Evolutionary conservation across 2,888 invertebrate genomes (phyloP).

Genomic region (Ernsta delagoae): DNA sequence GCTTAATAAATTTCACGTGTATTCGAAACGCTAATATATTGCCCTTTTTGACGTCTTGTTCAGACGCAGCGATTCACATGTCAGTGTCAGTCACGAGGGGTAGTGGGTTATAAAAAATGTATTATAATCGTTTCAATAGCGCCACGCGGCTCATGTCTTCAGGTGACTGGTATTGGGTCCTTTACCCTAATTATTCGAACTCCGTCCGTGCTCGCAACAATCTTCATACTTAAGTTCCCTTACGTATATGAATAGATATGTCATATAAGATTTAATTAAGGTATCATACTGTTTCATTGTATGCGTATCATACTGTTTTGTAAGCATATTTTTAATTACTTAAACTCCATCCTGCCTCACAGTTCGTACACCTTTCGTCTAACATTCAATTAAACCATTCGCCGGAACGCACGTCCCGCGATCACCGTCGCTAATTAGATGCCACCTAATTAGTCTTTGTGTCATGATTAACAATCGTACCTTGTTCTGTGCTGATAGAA

Average conservation of each 20-base stretch:
- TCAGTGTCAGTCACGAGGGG: conserved; percentile 58
- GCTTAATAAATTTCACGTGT: conserved; percentile 77
- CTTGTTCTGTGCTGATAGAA: background rate
- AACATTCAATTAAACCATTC: conserved; percentile 4
- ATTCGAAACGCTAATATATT: conserved; percentile 59
- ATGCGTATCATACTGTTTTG: too few species aligned
- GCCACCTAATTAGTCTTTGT: conserved; percentile 5
- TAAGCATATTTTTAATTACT: too few species aligned
- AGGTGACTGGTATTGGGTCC: conserved; percentile 53
- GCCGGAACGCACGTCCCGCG: background rate
- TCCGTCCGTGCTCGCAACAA: background rate
- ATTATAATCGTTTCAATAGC: conserved; percentile 55
- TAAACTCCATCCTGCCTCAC: background rate
- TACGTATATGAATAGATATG: conserved; percentile 2
- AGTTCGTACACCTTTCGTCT: background rate
- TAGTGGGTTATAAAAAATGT: conserved; percentile 59
- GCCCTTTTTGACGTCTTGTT: conserved; percentile 81
- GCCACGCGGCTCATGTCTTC: conserved; percentile 67
- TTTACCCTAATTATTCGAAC: conserved; percentile 44
- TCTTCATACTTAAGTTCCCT: conserved; percentile 11
- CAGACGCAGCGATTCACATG: conserved; percentile 62
- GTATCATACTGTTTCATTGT: too few species aligned
- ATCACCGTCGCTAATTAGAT: conserved; percentile 1
- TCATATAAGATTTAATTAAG: too few species aligned
- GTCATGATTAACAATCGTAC: background rate